phyloP scores from a whole-genome alignment of 2,797 vertebrate genomes.

The Cheirogaleus major region DNA sequence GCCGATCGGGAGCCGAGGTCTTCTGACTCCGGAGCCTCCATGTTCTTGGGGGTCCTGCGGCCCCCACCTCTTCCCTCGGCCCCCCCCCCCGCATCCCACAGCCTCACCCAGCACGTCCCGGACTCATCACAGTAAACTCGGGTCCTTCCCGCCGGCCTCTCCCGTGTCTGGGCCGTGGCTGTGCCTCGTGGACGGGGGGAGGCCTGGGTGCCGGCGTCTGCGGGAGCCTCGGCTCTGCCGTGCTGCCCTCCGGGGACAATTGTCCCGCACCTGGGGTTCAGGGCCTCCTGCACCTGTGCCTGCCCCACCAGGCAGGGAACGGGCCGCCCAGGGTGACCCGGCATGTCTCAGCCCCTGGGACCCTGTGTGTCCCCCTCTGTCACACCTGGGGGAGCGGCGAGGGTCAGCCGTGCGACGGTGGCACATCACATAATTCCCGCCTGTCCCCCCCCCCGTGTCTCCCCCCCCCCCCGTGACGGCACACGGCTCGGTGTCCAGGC shows the following conservation, averaged over 20 bases:
- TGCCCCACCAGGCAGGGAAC: rapidly evolving
- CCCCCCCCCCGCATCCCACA: no score
- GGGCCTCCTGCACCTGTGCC: neutral
- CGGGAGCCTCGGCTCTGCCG: rapidly evolving
- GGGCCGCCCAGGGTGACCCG: neutral
- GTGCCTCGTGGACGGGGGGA: no score
- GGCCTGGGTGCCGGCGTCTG: no score
- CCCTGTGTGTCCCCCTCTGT: neutral
- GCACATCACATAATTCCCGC: no score
- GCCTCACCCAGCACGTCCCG: neutral
- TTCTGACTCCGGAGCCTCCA: neutral
- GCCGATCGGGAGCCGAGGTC: neutral
- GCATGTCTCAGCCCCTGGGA: rapidly evolving
- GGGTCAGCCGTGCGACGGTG: no score
- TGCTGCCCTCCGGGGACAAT: neutral
- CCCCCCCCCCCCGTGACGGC: neutral
- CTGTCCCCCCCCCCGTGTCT: neutral
- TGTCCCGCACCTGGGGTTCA: neutral
- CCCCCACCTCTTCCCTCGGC: neutral
- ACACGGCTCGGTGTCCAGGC: neutral
- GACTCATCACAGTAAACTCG: rapidly evolving
- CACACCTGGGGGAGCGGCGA: neutral
- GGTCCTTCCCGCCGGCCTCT: neutral
- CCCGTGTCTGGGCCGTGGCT: neutral
- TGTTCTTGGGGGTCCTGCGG: neutral